Conservation (phyloP, 2,888 invertebrate genomes). For the Luperina nickerlii region DNA sequence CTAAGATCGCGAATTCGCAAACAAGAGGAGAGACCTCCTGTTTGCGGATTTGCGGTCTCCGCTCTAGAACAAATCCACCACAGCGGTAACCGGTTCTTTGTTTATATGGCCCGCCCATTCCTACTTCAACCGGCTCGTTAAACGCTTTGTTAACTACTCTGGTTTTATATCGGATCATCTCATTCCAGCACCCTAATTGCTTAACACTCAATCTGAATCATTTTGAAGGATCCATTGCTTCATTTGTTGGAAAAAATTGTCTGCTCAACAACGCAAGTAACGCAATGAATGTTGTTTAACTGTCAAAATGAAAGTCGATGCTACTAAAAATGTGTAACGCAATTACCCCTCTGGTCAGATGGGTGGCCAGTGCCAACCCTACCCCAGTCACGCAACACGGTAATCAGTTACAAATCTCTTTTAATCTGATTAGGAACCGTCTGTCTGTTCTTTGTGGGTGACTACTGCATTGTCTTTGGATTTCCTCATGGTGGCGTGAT, state of each 20-base stretch:
- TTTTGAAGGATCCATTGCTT: too few relatives aligned
- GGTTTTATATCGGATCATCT: too few relatives aligned
- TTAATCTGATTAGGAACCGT: conserved; percentile 70
- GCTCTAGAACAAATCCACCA: background rate
- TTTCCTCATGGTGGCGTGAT: conserved; percentile 9
- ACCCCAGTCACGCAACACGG: conserved; percentile 63
- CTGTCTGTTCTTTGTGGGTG: conserved; percentile 31
- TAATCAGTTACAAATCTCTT: conserved; percentile 69
- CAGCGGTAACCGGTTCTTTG: background rate
- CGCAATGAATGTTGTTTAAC: background rate
- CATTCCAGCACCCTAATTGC: too few relatives aligned
- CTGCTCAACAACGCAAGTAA: too few relatives aligned
- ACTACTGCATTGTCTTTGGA: conserved; percentile 38
- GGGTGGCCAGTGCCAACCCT: conserved; percentile 48
- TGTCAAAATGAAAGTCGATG: background rate
- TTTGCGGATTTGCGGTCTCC: background rate
- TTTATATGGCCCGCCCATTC: background rate
- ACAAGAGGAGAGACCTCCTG: too few relatives aligned
- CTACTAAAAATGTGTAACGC: background rate
- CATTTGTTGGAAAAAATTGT: too few relatives aligned
- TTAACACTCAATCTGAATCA: too few relatives aligned
- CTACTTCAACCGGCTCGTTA: background rate
- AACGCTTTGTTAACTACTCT: too few relatives aligned
- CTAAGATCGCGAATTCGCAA: too few relatives aligned
- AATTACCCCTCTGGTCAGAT: background rate